Evolutionary conservation across 2,888 invertebrate species (phyloP).

Genomic region (Lapara coniferarum): DNA sequence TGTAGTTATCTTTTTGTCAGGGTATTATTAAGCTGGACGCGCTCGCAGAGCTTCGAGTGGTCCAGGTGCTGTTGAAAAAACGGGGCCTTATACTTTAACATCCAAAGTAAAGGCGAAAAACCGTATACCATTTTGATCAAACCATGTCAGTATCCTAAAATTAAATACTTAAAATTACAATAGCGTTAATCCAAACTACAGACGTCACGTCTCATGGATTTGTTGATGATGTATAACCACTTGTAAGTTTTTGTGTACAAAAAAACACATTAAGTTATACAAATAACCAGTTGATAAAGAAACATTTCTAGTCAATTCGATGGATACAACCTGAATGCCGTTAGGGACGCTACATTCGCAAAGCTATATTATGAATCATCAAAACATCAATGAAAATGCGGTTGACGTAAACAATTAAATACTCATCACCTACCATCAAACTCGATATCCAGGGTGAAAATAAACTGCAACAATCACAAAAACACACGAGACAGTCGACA

Average conservation of each 20-base stretch:
- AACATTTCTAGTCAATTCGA: neutral
- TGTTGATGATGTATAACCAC: neutral
- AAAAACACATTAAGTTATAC: neutral
- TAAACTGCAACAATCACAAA: conserved; percentile 44
- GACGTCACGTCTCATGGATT: conserved; percentile 2
- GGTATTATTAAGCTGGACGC: too few species aligned
- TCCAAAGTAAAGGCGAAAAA: too few species aligned
- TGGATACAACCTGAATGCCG: neutral
- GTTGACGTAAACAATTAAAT: conserved; percentile 6
- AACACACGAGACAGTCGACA: conserved; percentile 47
- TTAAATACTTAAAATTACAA: neutral
- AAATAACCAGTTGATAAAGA: neutral
- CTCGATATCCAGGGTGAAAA: conserved; percentile 71
- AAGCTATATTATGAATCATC: conserved; percentile 14
- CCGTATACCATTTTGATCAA: too few species aligned
- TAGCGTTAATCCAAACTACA: conserved; percentile 7
- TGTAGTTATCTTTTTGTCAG: too few species aligned
- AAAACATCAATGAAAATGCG: neutral
- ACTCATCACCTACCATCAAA: conserved; percentile 57
- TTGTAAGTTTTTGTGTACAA: neutral
- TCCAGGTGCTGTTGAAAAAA: too few species aligned
- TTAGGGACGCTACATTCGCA: conserved; percentile 17
- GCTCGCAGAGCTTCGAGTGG: too few species aligned
- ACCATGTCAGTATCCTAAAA: too few species aligned
- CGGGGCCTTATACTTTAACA: too few species aligned